phyloP scores from a whole-genome alignment of 1,140 invertebrate genomes.

The Conus betulinus region DNA sequence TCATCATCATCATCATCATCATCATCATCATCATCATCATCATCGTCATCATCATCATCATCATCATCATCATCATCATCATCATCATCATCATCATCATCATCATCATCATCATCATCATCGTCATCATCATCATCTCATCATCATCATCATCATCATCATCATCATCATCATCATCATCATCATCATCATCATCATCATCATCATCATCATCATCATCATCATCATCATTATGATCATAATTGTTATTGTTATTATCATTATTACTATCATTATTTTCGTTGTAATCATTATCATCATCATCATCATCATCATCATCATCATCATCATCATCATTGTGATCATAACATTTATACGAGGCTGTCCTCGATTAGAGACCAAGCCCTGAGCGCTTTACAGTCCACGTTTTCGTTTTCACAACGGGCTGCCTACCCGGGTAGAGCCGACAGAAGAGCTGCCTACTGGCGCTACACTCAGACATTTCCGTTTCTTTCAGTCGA shows the following conservation, averaged over 20 bases:
- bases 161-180: background rate
- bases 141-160: background rate
- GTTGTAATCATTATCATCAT: too few relatives aligned
- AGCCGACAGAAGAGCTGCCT: too few relatives aligned
- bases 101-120: background rate
- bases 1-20: background rate
- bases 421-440: too few relatives aligned
- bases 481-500: too few relatives aligned
- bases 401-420: too few relatives aligned
- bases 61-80: background rate
- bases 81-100: slow-evolving; percentile 2
- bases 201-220: slow-evolving; percentile 7
- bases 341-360: background rate
- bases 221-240: background rate
- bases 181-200: background rate
- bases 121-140: too few relatives aligned
- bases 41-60: background rate
- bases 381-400: too few relatives aligned
- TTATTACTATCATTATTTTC: too few relatives aligned
- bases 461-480: too few relatives aligned
- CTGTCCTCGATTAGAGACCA: background rate
- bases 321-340: background rate
- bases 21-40: background rate
- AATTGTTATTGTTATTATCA: too few relatives aligned
- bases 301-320: slow-evolving; percentile 1